These are phyloP conservation scores for Drosophila rufa DNA, from an alignment of 1,140 invertebrate species.

Conservation along the genomic window DNA sequence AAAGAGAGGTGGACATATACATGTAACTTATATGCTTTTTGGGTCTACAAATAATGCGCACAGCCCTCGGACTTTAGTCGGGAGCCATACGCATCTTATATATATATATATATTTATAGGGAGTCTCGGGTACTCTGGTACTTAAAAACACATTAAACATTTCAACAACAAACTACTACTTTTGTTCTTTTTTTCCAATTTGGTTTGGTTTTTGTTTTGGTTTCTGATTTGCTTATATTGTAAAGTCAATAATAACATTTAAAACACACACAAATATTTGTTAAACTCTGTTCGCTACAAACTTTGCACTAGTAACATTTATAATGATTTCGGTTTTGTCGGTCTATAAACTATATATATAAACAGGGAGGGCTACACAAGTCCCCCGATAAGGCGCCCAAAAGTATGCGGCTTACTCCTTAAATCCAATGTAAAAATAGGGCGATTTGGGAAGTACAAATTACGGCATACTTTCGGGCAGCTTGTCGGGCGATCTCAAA, in stretches of 20 bases:
- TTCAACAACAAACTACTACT: slow-evolving; percentile 78
- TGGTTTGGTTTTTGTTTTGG: slow-evolving; percentile 33
- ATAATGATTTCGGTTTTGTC: slow-evolving; percentile 49
- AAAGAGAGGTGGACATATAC: slow-evolving; percentile 19
- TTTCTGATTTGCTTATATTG: slow-evolving; percentile 66
- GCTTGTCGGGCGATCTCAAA: not conserved
- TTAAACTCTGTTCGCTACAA: slow-evolving; percentile 75
- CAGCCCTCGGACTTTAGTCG: slow-evolving; percentile 26
- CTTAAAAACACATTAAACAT: slow-evolving; percentile 82
- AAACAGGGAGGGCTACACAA: slow-evolving; percentile 5
- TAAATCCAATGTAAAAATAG: slow-evolving; percentile 13
- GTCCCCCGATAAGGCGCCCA: not conserved
- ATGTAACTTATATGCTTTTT: slow-evolving; percentile 15
- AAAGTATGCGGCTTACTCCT: not conserved
- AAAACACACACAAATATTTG: slow-evolving; percentile 75
- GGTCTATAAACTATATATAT: slow-evolving; percentile 40
- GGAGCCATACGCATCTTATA: slow-evolving; percentile 6
- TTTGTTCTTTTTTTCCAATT: slow-evolving; percentile 41
- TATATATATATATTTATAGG: slow-evolving; percentile 32
- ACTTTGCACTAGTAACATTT: slow-evolving; percentile 78
- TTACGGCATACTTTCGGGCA: not conserved
- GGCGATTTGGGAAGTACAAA: not conserved
- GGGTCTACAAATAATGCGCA: slow-evolving; percentile 33
- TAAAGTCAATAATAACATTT: slow-evolving; percentile 84
- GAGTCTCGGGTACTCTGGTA: slow-evolving; percentile 41